Base-by-base conservation (phyloP, 1,140 invertebrate genomes). In the Pseudomyrmex cubaensis region DNA sequence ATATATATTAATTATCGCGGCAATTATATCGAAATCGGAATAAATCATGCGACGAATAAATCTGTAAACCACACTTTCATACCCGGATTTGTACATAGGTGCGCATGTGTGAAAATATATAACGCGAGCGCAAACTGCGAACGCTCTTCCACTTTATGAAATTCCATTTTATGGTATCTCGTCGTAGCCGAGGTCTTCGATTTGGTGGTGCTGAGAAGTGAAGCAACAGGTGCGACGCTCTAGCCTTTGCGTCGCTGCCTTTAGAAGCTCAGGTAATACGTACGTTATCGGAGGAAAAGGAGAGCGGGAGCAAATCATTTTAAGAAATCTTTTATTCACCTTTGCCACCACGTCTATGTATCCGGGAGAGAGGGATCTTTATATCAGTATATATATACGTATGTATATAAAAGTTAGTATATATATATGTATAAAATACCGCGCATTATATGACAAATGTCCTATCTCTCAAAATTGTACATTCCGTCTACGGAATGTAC, bases 151-250 rank as follows among this genome's bases (percentile, higher is more conserved):
- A 89, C 88, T 89, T 91, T 91, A 90, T 91, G 88, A 91, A 91
- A 91, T 90, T 90, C 87, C 86, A 91, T 91, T 91, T 91, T 87
- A 87, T 86, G 86, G 82, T 86, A 88, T 87, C 89, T 87, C 84
- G 63, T 78, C 75, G 85, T 77, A 83, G 87, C 74, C 63, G 82
- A 89, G 87, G 87, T 86, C 92, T 92, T 93, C 92, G 90, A 93
- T 92, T 91, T 90, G 88, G 90, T 90, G 88, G 90, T 91, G 92
- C 90, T 91, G 92, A 90, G 91, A 93, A 90, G 88, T 82, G 92
- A 93, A 94, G 93, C 93, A 94, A 94, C 93, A 94, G 93, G 93
- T 94, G 93, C 89, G 90, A 87, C 87, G 88, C 75, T 83, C 73
- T 76, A 89, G 76, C 88, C 87, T 86, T 83, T 87, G 85, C 85